phyloP scores from a whole-genome alignment of 2,888 invertebrate genomes.

The Harpagoxenus sublaevis region DNA sequence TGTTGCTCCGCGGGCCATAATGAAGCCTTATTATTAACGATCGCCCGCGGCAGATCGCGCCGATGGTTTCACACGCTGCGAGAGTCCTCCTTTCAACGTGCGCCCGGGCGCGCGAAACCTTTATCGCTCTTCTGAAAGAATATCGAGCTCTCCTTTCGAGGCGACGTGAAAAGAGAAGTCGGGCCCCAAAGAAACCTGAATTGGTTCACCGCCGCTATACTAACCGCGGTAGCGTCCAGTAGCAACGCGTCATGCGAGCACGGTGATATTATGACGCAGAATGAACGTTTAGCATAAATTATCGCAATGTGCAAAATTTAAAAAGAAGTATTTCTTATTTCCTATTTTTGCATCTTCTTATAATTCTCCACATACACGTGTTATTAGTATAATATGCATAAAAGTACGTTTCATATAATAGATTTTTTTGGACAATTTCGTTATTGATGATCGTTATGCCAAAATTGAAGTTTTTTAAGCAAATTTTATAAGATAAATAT shows the following conservation, averaged over 20 bases:
- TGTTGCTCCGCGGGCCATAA: slow-evolving; percentile 70
- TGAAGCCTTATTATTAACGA: slow-evolving; percentile 73
- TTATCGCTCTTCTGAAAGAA: slow-evolving; percentile 58
- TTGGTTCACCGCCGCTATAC: slow-evolving; percentile 63
- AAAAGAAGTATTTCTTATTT: not conserved
- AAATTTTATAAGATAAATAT: not conserved
- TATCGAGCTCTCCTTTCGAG: slow-evolving; percentile 67
- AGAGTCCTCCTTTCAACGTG: slow-evolving; percentile 67
- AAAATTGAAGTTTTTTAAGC: not conserved
- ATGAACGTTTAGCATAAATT: slow-evolving; percentile 25
- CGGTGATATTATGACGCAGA: slow-evolving; percentile 14
- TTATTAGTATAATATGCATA: not conserved
- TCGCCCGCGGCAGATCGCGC: slow-evolving; percentile 71
- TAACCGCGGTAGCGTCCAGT: slow-evolving; percentile 64
- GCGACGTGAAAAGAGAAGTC: slow-evolving; percentile 64
- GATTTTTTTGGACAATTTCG: not conserved
- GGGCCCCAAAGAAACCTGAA: slow-evolving; percentile 66
- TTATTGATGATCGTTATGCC: not conserved
- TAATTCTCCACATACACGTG: not conserved
- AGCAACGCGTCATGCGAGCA: slow-evolving; percentile 30
- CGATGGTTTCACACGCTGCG: slow-evolving; percentile 67
- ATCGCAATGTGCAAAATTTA: not conserved
- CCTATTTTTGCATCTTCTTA: not conserved
- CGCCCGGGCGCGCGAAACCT: slow-evolving; percentile 56
- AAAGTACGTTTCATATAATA: not conserved